phyloP scores from a whole-genome alignment of 2,113 vertebrate species.

The Strix aluco region DNA sequence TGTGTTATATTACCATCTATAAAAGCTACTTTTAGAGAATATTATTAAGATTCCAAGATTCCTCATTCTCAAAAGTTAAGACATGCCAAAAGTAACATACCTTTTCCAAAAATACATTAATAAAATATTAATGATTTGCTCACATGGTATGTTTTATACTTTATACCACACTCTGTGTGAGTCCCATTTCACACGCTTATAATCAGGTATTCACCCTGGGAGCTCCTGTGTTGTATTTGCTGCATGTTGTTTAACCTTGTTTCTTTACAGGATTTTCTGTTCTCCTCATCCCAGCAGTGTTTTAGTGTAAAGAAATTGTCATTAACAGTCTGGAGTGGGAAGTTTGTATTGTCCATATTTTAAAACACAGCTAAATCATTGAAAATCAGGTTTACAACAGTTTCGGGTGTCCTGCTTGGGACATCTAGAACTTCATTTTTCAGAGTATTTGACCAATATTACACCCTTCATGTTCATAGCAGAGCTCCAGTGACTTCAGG shows the following conservation, averaged over 20 bases:
- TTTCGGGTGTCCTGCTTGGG: not conserved
- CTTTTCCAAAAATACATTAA: not conserved
- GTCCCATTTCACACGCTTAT: not conserved
- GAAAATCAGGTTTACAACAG: not conserved
- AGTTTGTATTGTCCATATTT: not conserved
- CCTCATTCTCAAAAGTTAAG: not conserved
- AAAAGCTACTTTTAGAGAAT: not conserved
- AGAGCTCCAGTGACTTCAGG: not conserved
- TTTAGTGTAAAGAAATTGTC: not conserved
- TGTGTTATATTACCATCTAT: not conserved
- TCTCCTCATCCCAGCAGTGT: not conserved
- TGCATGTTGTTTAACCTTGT: not conserved
- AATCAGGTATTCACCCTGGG: not conserved
- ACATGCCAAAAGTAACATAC: not conserved
- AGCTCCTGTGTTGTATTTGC: not conserved
- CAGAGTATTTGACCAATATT: not conserved
- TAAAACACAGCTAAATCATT: not conserved
- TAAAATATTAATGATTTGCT: not conserved
- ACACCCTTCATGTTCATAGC: not conserved
- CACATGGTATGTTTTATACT: not conserved
- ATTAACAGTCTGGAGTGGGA: not conserved
- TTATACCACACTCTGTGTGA: not conserved
- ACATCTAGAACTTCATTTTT: not conserved
- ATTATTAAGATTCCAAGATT: not conserved
- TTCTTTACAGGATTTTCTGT: not conserved